Evolutionary conservation across 1,140 invertebrate genomes (phyloP).

Genomic region (Oncopeltus fasciatus): DNA sequence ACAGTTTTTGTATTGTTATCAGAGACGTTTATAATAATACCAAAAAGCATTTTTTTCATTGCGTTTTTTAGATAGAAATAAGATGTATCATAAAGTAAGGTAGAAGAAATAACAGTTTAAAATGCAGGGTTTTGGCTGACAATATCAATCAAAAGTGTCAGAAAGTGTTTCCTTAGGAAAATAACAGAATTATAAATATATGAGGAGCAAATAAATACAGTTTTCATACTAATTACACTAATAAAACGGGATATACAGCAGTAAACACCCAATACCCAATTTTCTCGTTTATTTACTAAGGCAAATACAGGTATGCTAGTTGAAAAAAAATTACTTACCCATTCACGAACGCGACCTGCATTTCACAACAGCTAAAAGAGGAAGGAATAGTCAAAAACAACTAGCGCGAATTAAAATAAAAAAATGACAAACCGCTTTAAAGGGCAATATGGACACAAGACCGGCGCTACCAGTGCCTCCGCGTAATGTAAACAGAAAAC

Average conservation of each 20-base stretch:
- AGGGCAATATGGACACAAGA: constrained; percentile 4
- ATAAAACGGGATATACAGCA: too few relatives aligned
- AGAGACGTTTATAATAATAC: neutral
- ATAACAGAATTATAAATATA: neutral
- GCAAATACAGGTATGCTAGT: neutral
- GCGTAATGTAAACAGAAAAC: neutral
- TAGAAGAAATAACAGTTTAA: neutral
- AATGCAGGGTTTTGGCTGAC: neutral
- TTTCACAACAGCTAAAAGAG: constrained; percentile 1
- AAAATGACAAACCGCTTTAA: neutral
- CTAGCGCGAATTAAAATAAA: neutral
- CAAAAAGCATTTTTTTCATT: neutral
- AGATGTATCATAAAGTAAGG: neutral
- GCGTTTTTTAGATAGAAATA: neutral
- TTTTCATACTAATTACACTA: too few relatives aligned
- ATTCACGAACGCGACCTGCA: constrained; percentile 4
- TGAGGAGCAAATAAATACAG: too few relatives aligned
- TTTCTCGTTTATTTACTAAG: neutral
- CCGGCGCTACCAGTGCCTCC: constrained; percentile 3
- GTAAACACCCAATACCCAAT: neutral
- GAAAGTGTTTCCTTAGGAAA: neutral
- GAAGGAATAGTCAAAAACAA: too few relatives aligned
- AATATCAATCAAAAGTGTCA: neutral
- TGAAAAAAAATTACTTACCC: neutral
- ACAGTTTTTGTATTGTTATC: too few relatives aligned